Evolutionary conservation across 92 coral and sea anemone genomes (phyloP), one percentile per base, ranked within the genome.

Genomic region (Porites rus): DNA sequence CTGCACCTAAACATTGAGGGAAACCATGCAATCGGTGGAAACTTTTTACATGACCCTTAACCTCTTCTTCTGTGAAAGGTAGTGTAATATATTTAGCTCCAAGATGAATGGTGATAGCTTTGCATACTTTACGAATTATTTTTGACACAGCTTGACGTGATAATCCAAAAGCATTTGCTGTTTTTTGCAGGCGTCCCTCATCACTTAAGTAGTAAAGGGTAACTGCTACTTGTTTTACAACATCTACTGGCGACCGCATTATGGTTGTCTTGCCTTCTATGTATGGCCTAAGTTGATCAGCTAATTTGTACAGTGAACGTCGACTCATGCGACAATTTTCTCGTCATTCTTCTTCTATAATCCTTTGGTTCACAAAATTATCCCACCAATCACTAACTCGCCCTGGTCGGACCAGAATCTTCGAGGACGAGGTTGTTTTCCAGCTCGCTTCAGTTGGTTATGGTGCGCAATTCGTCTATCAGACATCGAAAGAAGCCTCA

Each of bases 151-250:
- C 76, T 18, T 69, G 65, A 51, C 61, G 77, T 52, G 78, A 85
- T 22, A 87, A 17, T 12, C 91, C 94, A 83, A 91, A 91, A 17
- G 92, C 92, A 77, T 91, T 91, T 1, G 89, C 94, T 13, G 75
- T 84, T 24, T 90, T 90, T 3, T 43, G 85, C 6, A 75, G 53
- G 10, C 59, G 81, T 54, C 91, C 88, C 65, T 88, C 91, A 66
- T 88, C 91, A 43, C 90, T 87, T 59, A 88, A 52, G 65, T 88
- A 88, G 59, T 88, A 88, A 10, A 88, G 69, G 59, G 91, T 81
- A 51, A 65, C 66, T 67, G 92, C 92, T 75, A 89, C 92, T 84
- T 89, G 84, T 61, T 89, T 89, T 64, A 89, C 92, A 51, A 84
- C 88, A 83, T 76, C 92, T 70, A 88, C 88, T 71, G 90, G 86